Percentiles rank a stretch among this genome's conserved stretches.
Evolutionary conservation across 2,113 vertebrate species (phyloP).

Genomic region (Marmota flaviventris): DNA sequence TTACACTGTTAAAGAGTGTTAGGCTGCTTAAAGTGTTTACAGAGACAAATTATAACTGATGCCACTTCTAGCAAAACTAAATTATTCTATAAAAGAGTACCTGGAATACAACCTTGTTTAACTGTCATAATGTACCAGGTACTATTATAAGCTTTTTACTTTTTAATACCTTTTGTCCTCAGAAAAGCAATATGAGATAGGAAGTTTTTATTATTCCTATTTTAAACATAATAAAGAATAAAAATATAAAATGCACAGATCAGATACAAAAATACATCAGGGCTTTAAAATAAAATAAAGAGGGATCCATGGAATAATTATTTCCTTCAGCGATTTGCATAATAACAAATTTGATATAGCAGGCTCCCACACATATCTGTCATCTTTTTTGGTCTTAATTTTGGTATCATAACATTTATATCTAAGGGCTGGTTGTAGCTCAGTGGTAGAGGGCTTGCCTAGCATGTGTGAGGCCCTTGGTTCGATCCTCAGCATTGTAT

Average conservation of each 20-base stretch:
- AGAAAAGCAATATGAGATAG: neutral
- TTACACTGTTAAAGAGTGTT: neutral
- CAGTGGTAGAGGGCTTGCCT: no score
- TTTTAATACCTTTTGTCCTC: neutral
- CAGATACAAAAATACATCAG: neutral
- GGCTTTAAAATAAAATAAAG: constrained; percentile 27
- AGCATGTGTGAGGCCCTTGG: no score
- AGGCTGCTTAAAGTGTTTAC: constrained; percentile 31
- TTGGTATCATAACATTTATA: constrained; percentile 13
- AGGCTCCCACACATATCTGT: neutral
- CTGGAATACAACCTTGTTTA: neutral
- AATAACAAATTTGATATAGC: neutral
- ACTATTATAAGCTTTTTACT: neutral
- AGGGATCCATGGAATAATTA: neutral
- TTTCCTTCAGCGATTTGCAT: neutral
- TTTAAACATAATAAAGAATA: neutral
- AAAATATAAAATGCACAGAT: neutral
- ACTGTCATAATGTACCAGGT: neutral
- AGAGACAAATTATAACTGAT: neutral
- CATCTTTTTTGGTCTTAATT: constrained; percentile 45
- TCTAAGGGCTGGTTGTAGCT: neutral
- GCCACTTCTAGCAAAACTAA: neutral
- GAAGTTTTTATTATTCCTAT: neutral
- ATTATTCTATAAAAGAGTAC: neutral
- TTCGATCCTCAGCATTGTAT: no score